phyloP scores from a whole-genome alignment of 2,797 vertebrate genomes.

The Limnodromus scolopaceus region DNA sequence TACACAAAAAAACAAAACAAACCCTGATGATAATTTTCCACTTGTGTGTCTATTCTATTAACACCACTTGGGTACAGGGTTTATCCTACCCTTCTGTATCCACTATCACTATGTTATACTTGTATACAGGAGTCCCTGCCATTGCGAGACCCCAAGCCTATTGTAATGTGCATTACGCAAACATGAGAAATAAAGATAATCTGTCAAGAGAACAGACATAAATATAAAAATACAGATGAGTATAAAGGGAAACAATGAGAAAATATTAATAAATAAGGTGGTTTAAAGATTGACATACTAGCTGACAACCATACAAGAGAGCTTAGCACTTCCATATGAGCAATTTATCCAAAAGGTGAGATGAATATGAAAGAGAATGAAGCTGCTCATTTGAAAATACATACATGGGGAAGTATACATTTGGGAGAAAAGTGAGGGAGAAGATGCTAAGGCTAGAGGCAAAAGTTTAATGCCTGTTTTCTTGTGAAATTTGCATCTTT shows the following conservation, averaged over 20 bases:
- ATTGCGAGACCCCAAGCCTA: not conserved
- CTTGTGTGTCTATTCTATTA: not conserved
- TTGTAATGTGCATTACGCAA: not conserved
- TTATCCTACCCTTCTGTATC: not conserved
- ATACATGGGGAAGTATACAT: not conserved
- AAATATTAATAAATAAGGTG: not conserved
- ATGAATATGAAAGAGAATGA: not conserved
- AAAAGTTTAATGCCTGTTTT: not conserved
- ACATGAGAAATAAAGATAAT: not conserved
- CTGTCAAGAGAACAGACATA: not conserved
- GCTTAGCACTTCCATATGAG: not conserved
- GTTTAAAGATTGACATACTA: not conserved
- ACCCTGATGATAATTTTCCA: not conserved
- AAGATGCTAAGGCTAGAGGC: not conserved
- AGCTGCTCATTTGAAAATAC: not conserved
- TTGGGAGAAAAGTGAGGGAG: not conserved
- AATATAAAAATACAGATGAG: not conserved
- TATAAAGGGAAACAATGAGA: not conserved
- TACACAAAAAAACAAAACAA: accelerated
- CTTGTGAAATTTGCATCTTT: not conserved
- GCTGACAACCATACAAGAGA: not conserved
- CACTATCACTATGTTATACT: not conserved
- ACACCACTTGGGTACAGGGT: not conserved
- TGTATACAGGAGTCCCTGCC: not conserved
- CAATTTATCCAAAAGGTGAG: not conserved